Conservation (phyloP, 2,888 invertebrate genomes). For the Euplexia lucipara region DNA sequence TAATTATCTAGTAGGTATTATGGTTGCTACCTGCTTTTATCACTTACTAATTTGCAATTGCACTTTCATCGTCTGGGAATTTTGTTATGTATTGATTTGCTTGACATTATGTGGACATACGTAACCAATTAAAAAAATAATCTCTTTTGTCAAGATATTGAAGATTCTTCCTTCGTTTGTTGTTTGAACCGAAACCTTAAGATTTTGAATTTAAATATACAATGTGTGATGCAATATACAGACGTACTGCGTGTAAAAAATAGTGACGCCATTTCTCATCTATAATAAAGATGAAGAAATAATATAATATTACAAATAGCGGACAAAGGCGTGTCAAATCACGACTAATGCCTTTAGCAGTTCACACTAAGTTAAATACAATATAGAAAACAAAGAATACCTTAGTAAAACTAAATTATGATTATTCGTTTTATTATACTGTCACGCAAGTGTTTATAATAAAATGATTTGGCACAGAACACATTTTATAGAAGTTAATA, state of each 20-base stretch:
- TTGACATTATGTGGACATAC: too few species aligned
- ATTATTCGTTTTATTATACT: constrained; percentile 18
- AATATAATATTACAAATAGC: constrained; percentile 57
- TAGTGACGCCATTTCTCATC: constrained; percentile 55
- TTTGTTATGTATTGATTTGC: background rate
- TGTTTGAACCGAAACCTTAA: background rate
- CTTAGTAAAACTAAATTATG: constrained; percentile 26
- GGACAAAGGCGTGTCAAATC: constrained; percentile 65
- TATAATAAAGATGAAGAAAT: constrained; percentile 53
- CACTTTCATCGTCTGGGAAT: background rate
- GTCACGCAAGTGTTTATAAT: constrained; percentile 19
- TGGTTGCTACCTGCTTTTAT: background rate
- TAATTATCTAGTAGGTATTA: background rate
- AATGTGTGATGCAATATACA: constrained; percentile 48
- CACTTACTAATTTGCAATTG: background rate
- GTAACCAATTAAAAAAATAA: too few species aligned
- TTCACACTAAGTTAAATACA: constrained; percentile 35
- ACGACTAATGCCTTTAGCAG: constrained; percentile 46
- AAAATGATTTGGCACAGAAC: constrained; percentile 24
- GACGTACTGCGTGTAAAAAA: constrained; percentile 40
- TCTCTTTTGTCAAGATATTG: background rate
- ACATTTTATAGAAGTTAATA: constrained; percentile 2
- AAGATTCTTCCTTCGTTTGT: background rate
- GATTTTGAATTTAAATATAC: constrained; percentile 6
- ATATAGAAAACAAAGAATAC: constrained; percentile 44